phyloP scores from a whole-genome alignment of 2,797 vertebrate genomes.

The Chromobotia macracanthus region DNA sequence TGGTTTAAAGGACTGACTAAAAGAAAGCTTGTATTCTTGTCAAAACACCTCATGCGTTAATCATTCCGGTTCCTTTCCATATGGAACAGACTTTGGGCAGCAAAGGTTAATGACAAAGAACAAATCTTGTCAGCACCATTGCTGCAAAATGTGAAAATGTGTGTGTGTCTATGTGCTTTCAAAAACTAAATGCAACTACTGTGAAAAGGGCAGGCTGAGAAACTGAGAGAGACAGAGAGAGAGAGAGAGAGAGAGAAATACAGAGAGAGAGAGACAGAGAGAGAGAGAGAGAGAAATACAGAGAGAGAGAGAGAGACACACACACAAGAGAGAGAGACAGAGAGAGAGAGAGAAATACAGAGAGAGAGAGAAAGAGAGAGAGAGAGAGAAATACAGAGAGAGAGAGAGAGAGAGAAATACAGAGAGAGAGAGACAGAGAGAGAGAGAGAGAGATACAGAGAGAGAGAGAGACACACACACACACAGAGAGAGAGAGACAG shows the following conservation, averaged over 20 bases:
- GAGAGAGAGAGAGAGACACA: too few species aligned
- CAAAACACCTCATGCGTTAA: constrained; percentile 47
- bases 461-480: background rate
- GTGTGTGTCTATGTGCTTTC: background rate
- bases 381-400: too few species aligned
- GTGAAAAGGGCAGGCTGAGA: constrained; percentile 19
- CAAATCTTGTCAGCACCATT: constrained; percentile 35
- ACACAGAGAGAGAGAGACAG: background rate
- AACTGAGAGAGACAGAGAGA: background rate
- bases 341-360: too few species aligned
- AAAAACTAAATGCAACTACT: background rate
- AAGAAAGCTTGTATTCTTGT: constrained; percentile 28
- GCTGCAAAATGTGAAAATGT: background rate
- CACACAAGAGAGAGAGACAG: too few species aligned
- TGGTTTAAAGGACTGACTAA: background rate
- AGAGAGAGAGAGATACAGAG: too few species aligned
- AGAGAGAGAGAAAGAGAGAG: too few species aligned
- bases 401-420: too few species aligned
- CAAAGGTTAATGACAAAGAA: constrained; percentile 54
- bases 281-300: too few species aligned
- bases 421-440: too few species aligned
- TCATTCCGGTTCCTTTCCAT: constrained; percentile 31
- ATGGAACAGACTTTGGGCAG: constrained; percentile 34
- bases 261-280: too few species aligned
- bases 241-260: background rate